Evolutionary conservation across 2,888 invertebrate genomes (phyloP), one percentile per base, ranked within the genome.

Genomic region (Drosophila affinis): DNA sequence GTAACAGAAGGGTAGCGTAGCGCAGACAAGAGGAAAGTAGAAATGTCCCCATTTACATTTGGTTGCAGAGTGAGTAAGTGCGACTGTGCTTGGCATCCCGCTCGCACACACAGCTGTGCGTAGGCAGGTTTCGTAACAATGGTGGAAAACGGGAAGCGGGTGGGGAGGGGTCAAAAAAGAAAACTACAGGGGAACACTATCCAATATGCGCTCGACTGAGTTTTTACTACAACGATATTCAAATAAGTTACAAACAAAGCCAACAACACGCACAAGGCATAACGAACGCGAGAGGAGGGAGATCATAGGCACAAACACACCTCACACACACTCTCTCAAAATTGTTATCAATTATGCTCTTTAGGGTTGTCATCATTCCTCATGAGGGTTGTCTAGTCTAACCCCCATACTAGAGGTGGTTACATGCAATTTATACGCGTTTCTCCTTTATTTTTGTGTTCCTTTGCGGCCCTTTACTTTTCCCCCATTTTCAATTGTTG

Each of bases 121-220:
- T 81, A 84, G 81, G 81, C 58, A 57, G 69, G 69, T 68, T 68
- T 68, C 70, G 70, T 68, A 68, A 69, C 53, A 69, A 67, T 45
- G 51, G 34, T 34, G 51, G 34, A 68, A 68, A 56, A 56, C 34
- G 32, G 12, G 49, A 45, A 56, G 69, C 27, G 34, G 9, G 18
- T 29, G 62, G 24, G 0, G 3, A 27, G 70, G 34, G 57, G 47
- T n/a, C 10, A 44, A 65, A 68, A 79, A 82, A 69, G 67, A 70
- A 81, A 80, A 77, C 65, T 62, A 63, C 67, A 68, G 64, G 75
- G 78, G 72, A 83, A 67, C 67, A 65, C 73, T 74, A 47, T 56
- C 72, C 61, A 55, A 72, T 77, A 87, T 81, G 81, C 82, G 81
- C 82, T 87, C 82, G 67, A 77, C 77, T 85, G 88, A 69, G 55